A percentile compares a stretch with the other conserved stretches of the same genome.
These are phyloP conservation scores for Falcunculus frontatus DNA, from an alignment of 2,113 vertebrate genomes.

Conservation along the genomic window DNA sequence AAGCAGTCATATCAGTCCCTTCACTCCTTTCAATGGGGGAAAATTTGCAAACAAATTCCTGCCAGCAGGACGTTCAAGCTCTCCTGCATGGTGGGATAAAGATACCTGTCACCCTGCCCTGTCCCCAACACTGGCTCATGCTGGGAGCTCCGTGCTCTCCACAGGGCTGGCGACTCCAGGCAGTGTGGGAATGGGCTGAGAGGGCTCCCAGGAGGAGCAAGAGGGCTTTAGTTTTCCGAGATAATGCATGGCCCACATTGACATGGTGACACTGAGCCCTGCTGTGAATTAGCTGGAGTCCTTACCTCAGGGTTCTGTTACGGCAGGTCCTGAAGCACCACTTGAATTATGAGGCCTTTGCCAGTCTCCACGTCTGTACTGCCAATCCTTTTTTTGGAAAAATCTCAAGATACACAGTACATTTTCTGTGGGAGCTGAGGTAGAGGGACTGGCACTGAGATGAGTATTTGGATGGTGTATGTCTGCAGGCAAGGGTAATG, in stretches of 20 bases:
- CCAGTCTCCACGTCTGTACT: background rate
- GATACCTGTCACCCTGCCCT: conserved; percentile 64
- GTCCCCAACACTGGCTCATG: conserved; percentile 41
- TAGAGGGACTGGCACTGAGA: background rate
- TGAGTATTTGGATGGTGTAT: background rate
- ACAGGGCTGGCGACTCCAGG: background rate
- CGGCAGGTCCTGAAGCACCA: background rate
- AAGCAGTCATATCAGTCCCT: conserved; percentile 19
- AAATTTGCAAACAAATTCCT: conserved; percentile 72
- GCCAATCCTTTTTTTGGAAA: background rate
- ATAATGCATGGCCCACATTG: background rate
- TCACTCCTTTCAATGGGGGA: conserved; percentile 48
- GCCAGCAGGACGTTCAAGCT: conserved; percentile 57
- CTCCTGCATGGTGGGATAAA: conserved; percentile 69
- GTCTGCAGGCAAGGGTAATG: background rate
- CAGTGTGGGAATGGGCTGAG: background rate
- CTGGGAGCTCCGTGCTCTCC: conserved; percentile 59
- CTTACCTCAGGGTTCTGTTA: background rate
- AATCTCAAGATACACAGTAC: background rate
- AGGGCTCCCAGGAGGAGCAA: background rate
- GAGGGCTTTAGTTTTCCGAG: conserved; percentile 51
- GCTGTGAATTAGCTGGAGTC: background rate
- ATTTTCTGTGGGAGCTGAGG: background rate
- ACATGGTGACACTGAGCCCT: conserved; percentile 38
- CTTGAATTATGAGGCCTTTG: background rate